Conservation (phyloP, 92 coral and sea anemone genomes). For the Galaxea fascicularis region DNA sequence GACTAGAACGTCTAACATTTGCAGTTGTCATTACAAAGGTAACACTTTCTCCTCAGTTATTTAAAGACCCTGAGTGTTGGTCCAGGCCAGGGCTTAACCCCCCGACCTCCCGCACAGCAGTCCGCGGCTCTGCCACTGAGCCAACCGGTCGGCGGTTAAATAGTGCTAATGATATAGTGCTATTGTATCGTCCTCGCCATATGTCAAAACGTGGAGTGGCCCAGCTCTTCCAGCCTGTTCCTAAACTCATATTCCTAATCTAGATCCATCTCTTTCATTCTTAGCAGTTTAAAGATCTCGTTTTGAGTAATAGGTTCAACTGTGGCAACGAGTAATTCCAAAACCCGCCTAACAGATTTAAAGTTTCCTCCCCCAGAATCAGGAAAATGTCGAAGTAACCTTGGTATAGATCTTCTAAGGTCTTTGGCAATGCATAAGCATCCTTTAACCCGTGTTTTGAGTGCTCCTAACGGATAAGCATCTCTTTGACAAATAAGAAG, state of each 20-base stretch:
- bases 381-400: background rate
- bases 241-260: slow-evolving; percentile 29
- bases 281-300: slow-evolving; percentile 46
- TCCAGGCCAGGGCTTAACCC: no score
- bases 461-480: slow-evolving; percentile 31
- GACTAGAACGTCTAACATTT: no score
- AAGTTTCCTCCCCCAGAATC: slow-evolving; percentile 23
- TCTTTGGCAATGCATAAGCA: background rate
- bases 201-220: slow-evolving; percentile 27
- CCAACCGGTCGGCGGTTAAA: slow-evolving; percentile 25
- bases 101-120: no score
- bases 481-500: slow-evolving; percentile 65
- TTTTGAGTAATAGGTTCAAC: slow-evolving; percentile 45
- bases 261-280: slow-evolving; percentile 9
- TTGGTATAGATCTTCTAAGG: background rate
- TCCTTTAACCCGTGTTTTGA: background rate
- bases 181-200: slow-evolving; percentile 39
- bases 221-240: slow-evolving; percentile 1
- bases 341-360: slow-evolving; percentile 22
- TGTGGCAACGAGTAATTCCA: slow-evolving; percentile 66
- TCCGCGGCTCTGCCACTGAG: no score
- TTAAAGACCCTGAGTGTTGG: no score
- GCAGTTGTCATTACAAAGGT: no score
- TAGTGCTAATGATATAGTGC: slow-evolving; percentile 34
- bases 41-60: no score